Conservation (phyloP, 2,888 invertebrate genomes). For the Drosophila ustulata region DNA sequence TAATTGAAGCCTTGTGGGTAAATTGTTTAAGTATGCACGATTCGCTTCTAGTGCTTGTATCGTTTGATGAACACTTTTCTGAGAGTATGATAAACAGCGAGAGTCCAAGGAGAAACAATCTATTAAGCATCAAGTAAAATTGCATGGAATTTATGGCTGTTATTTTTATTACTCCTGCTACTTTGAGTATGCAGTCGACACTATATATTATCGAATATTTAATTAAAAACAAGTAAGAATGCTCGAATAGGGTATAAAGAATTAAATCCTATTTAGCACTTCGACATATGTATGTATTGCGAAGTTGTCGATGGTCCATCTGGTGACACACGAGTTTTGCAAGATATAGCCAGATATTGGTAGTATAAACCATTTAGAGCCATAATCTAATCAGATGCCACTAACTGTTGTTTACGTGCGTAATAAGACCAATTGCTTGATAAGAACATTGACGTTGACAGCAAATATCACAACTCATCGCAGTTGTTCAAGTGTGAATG, state of each 20-base stretch:
- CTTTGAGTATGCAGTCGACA: not conserved
- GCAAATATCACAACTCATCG: not conserved
- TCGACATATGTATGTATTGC: not conserved
- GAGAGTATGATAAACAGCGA: constrained; percentile 1
- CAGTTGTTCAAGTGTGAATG: not conserved
- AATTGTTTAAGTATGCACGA: constrained; percentile 33
- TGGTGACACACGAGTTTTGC: not conserved
- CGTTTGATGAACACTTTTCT: not conserved
- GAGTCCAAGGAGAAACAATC: constrained; percentile 6
- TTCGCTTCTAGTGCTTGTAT: not conserved
- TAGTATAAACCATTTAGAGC: constrained; percentile 12
- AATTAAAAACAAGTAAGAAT: too few relatives aligned
- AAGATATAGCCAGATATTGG: constrained; percentile 25
- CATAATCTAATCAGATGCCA: constrained; percentile 40
- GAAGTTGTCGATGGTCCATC: not conserved
- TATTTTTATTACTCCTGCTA: not conserved
- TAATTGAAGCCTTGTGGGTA: constrained; percentile 67
- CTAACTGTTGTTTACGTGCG: constrained; percentile 16
- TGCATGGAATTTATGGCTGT: not conserved
- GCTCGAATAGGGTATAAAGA: too few relatives aligned
- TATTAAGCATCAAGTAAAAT: not conserved
- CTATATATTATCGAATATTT: too few relatives aligned
- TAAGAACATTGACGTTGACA: constrained; percentile 11
- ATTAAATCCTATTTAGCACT: not conserved
- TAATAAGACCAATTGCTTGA: constrained; percentile 23